phyloP scores from a whole-genome alignment of 2,113 vertebrate genomes.

The Tursiops truncatus region DNA sequence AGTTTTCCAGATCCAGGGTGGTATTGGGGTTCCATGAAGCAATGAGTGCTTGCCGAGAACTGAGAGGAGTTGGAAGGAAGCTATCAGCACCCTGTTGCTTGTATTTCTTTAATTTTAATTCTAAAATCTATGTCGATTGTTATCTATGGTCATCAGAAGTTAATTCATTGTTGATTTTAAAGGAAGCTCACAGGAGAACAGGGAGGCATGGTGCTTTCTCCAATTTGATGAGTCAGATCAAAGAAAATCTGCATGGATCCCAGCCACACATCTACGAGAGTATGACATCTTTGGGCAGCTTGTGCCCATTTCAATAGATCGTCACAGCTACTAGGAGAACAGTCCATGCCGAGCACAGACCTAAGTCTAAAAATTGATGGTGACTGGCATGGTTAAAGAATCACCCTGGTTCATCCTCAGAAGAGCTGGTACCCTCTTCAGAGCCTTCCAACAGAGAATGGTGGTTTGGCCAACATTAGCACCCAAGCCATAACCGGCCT shows the following conservation, averaged over 20 bases:
- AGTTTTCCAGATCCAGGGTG: not conserved
- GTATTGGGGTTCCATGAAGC: not conserved
- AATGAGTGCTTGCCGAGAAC: not conserved
- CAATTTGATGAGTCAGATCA: not conserved
- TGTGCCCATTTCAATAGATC: too few relatives aligned
- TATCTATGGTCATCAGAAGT: not conserved
- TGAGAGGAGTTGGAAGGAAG: not conserved
- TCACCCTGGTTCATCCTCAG: not conserved
- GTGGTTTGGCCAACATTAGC: not conserved
- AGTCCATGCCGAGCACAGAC: not conserved
- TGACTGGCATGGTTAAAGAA: fast-evolving
- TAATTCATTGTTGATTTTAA: not conserved
- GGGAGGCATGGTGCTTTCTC: not conserved
- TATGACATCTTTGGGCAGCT: not conserved
- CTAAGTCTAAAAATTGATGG: not conserved
- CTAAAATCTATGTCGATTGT: not conserved
- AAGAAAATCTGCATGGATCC: not conserved
- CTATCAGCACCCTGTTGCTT: not conserved
- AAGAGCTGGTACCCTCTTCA: not conserved
- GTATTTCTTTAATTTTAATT: not conserved
- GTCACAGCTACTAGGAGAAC: not conserved
- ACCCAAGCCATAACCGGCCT: not conserved
- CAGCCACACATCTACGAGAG: too few relatives aligned
- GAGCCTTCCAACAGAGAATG: not conserved
- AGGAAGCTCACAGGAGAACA: not conserved